These are phyloP conservation scores for Coranthus polyacanthus DNA, from an alignment of 2,797 vertebrate genomes.

Conservation along the genomic window DNA sequence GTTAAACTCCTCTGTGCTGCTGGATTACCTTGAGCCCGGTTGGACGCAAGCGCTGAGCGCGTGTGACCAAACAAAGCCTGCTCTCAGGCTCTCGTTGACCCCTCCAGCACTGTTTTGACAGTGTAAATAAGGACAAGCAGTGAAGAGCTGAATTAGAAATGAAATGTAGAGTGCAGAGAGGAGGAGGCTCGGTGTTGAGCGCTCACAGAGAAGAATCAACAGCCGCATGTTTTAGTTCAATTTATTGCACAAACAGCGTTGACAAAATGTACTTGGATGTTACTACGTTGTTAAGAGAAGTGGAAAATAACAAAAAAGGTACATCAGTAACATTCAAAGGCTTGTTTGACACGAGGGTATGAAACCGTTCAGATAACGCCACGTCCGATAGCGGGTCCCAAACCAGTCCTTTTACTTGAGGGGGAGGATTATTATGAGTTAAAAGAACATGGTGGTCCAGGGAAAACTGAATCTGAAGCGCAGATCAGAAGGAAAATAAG, in stretches of 20 bases:
- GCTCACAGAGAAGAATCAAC: slow-evolving; percentile 1
- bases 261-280: slow-evolving; percentile 83
- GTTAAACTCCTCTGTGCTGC: slow-evolving; percentile 51
- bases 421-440: slow-evolving; percentile 17
- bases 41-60: slow-evolving; percentile 20
- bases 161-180: background rate
- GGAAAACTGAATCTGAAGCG: slow-evolving; percentile 26
- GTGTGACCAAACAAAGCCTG: slow-evolving; percentile 45
- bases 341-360: slow-evolving; percentile 57
- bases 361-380: slow-evolving; percentile 60
- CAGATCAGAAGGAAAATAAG: slow-evolving; percentile 17
- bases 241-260: slow-evolving; percentile 88
- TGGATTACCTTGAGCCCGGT: slow-evolving; percentile 59
- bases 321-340: slow-evolving; percentile 64
- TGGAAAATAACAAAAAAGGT: slow-evolving; percentile 63
- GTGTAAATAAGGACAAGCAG: slow-evolving; percentile 34
- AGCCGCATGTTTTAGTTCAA: slow-evolving; percentile 65
- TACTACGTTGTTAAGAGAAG: slow-evolving; percentile 72
- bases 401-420: slow-evolving; percentile 50
- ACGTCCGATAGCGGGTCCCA: slow-evolving; percentile 32
- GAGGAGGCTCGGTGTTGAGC: too few species aligned
- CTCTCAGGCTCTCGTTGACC: slow-evolving; percentile 39
- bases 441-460: slow-evolving; percentile 29
- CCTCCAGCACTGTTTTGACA: slow-evolving; percentile 27
- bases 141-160: slow-evolving; percentile 30